Evolutionary conservation across 1,140 invertebrate species (phyloP).

Genomic region (Tribolium castaneum): DNA sequence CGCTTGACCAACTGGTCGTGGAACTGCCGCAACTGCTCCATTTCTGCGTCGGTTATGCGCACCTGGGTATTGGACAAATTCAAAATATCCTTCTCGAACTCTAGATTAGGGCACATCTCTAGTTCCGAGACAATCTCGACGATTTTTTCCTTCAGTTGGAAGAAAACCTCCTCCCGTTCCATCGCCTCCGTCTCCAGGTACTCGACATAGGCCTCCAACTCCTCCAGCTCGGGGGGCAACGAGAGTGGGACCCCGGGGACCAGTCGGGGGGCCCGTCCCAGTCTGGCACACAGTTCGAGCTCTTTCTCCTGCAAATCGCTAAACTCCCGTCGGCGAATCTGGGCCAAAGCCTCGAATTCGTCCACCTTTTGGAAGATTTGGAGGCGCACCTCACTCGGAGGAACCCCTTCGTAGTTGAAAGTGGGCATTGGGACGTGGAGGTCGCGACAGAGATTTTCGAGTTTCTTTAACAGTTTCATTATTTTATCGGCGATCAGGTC

Average conservation of each 20-base stretch:
- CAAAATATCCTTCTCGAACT: constrained; percentile 68
- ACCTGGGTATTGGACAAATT: constrained; percentile 67
- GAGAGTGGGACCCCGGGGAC: constrained; percentile 66
- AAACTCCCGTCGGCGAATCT: constrained; percentile 17
- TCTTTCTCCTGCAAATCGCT: constrained; percentile 46
- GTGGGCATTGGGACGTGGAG: neutral
- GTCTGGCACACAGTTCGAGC: constrained; percentile 58
- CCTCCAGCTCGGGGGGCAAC: constrained; percentile 66
- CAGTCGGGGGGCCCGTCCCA: constrained; percentile 64
- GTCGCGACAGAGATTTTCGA: constrained; percentile 1
- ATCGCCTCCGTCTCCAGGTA: constrained; percentile 68
- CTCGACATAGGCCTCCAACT: constrained; percentile 66
- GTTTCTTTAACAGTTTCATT: neutral
- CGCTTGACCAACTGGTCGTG: constrained; percentile 59
- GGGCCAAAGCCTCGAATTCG: neutral
- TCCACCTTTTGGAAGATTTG: neutral
- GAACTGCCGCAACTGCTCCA: constrained; percentile 67
- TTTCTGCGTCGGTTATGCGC: constrained; percentile 67
- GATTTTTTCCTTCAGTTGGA: constrained; percentile 67
- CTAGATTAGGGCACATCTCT: constrained; percentile 65
- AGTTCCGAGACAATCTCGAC: constrained; percentile 69
- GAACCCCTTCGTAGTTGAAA: neutral
- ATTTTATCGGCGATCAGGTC: constrained; percentile 15
- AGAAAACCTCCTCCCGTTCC: constrained; percentile 67
- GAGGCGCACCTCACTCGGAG: neutral